phyloP scores from a whole-genome alignment of 2,888 invertebrate species.

The Gisinianus flammeolus region DNA sequence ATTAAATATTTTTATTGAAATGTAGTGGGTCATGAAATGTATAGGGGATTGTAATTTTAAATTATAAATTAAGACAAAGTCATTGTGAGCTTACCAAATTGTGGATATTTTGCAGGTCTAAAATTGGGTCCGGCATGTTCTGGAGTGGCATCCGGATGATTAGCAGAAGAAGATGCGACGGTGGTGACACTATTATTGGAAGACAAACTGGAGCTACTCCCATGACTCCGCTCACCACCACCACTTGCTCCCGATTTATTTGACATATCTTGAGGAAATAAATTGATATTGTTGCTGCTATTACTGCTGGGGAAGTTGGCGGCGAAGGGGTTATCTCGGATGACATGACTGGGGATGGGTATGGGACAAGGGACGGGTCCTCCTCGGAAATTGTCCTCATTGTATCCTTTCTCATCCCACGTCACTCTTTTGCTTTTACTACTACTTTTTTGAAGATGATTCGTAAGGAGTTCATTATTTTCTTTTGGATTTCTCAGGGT shows the following conservation, averaged over 20 bases:
- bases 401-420: constrained; percentile 6
- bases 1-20: too few relatives aligned
- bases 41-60: too few relatives aligned
- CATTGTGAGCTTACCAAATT: constrained; percentile 48
- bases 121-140: constrained; percentile 34
- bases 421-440: constrained; percentile 2
- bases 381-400: too few relatives aligned
- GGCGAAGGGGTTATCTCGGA: constrained; percentile 14
- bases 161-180: constrained; percentile 1
- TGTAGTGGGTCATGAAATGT: too few relatives aligned
- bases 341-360: background rate
- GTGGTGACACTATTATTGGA: constrained; percentile 32
- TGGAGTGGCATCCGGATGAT: constrained; percentile 23
- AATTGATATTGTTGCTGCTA: background rate
- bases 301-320: background rate
- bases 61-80: background rate
- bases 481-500: background rate
- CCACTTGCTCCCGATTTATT: constrained; percentile 29
- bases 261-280: constrained; percentile 33
- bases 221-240: constrained; percentile 22
- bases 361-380: background rate
- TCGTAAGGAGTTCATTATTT: background rate
- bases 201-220: constrained; percentile 31
- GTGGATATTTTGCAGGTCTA: constrained; percentile 51
- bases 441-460: constrained; percentile 20